These are phyloP conservation scores for Synaphobranchus kaupii DNA, from an alignment of 2,797 vertebrate species.

Conservation along the genomic window DNA sequence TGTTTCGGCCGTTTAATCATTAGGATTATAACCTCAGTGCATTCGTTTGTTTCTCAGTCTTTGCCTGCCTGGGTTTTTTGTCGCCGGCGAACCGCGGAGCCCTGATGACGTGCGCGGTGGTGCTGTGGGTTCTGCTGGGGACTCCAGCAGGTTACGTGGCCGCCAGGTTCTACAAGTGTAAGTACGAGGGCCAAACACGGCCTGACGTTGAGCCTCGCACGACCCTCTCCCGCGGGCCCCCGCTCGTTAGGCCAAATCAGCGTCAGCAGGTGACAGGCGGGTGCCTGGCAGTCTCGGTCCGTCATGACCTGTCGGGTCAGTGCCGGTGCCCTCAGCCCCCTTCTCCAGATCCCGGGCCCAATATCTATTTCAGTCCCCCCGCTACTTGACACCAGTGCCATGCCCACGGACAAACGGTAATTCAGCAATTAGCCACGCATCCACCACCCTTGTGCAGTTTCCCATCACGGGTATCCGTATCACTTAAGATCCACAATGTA, in stretches of 20 bases:
- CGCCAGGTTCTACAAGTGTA: slow-evolving; percentile 91
- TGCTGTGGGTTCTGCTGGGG: slow-evolving; percentile 92
- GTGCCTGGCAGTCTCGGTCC: not conserved
- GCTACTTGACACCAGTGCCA: not conserved
- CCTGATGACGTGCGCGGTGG: slow-evolving; percentile 92
- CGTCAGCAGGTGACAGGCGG: slow-evolving; percentile 21
- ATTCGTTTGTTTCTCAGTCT: slow-evolving; percentile 71
- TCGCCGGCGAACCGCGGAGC: slow-evolving; percentile 92
- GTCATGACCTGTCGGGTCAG: not conserved
- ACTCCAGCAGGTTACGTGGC: slow-evolving; percentile 91
- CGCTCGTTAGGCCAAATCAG: slow-evolving; percentile 22
- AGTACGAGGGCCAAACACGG: slow-evolving; percentile 56
- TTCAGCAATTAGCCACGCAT: slow-evolving; percentile 2
- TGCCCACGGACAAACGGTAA: not conserved
- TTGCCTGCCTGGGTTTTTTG: slow-evolving; percentile 92
- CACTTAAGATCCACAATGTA: not conserved
- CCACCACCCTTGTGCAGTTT: not conserved
- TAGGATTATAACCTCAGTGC: not conserved
- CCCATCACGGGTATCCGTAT: not conserved
- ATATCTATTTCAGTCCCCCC: not conserved
- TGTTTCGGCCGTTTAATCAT: too few species aligned
- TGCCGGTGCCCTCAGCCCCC: not conserved
- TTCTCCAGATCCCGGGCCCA: not conserved
- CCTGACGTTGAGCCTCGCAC: not conserved
- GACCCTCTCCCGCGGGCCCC: not conserved